Base-by-base conservation (phyloP, 1,140 invertebrate species). In the Oncopeltus fasciatus region DNA sequence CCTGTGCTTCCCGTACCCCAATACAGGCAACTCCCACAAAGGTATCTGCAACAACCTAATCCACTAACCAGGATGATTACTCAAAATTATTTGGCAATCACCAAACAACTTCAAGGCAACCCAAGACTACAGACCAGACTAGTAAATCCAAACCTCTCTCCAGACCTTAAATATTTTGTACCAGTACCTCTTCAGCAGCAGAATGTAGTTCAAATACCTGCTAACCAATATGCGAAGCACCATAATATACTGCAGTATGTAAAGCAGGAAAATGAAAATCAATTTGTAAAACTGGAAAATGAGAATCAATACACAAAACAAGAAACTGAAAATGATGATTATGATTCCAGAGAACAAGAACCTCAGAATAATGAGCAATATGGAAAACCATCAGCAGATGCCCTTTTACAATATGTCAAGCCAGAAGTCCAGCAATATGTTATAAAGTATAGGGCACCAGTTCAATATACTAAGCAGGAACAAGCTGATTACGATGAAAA, bases 1-100 rank as follows among this genome's bases (percentile, higher is more conserved):
- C 31, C 28, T 4, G 29, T 31, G 14, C 2, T 33, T 8, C 8
- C 56, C 18, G 56, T 31, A n/a, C 56, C 28, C 2, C 56, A 57
- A 33, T 57, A 57, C n/a, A 57, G 56, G 29, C 72, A 57, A 68
- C 70, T 61, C 4, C 59, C 59, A 4, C 62, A 60, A 49, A 51
- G 58, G n/a, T 61, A 61, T 24, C 27, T 56, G 16, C 64, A 65
- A 28, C 61, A 59, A 49, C 57, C 51, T 18, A 43, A 47, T 28
- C 29, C 51, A 27, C 38, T 60, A 16, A 61, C 65, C 11, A 60
- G 59, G 20, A 56, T 60, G 49, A 59, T 67, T 14, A 46, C 66
- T 0, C 66, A 67, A 33, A 67, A 67, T 27, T 67, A 67, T 58
- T 20, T 65, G 20, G 28, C 66, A 21, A 49, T 67, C 5, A 33